A percentile compares a stretch with the other conserved stretches of the same genome.
Conservation (phyloP, 2,888 invertebrate species). For the Hydrotaea diabolus region DNA sequence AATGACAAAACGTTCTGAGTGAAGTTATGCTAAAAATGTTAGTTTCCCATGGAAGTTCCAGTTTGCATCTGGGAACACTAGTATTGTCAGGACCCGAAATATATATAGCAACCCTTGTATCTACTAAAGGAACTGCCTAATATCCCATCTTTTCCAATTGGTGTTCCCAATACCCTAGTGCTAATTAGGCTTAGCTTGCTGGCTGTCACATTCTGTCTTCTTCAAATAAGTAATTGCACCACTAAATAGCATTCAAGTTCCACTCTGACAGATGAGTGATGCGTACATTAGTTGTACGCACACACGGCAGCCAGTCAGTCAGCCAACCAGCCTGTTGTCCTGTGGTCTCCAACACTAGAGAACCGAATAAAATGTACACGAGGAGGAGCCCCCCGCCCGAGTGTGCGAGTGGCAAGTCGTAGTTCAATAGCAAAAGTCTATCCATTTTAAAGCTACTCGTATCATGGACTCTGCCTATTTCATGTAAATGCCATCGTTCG, state of each 20-base stretch:
- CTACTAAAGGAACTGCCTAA: too few species aligned
- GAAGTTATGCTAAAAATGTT: too few species aligned
- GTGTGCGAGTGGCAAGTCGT: neutral
- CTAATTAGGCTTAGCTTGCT: too few species aligned
- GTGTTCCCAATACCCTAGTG: too few species aligned
- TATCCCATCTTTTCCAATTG: too few species aligned
- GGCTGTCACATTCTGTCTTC: neutral
- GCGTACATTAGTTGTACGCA: neutral
- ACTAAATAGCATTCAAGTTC: neutral
- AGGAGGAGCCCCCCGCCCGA: too few species aligned
- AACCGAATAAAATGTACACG: neutral
- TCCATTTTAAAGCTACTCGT: neutral
- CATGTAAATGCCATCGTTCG: slow-evolving; percentile 52
- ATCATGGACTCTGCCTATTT: slow-evolving; percentile 43
- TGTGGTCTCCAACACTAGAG: neutral
- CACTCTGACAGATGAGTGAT: slow-evolving; percentile 5
- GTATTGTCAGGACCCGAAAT: too few species aligned
- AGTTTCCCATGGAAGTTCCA: too few species aligned
- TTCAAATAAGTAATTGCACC: neutral
- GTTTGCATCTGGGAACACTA: too few species aligned
- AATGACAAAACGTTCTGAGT: too few species aligned
- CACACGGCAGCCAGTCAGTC: neutral
- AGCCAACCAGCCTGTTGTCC: neutral
- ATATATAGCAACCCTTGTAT: too few species aligned
- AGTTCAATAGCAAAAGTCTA: slow-evolving; percentile 34